phyloP scores from a whole-genome alignment of 2,797 vertebrate genomes.

The Novumbra hubbsi region DNA sequence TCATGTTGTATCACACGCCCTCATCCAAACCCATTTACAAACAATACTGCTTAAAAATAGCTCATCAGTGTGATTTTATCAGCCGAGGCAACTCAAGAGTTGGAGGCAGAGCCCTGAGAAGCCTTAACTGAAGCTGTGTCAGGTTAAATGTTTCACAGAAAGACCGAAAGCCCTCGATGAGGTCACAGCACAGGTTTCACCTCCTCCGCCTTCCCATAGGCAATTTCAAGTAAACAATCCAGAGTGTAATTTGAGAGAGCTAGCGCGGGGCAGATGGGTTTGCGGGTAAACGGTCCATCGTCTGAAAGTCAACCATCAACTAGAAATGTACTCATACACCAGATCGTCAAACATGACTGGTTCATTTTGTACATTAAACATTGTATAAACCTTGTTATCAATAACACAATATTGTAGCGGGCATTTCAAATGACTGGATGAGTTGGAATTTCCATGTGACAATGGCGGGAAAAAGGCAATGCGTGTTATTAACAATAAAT shows the following conservation, averaged over 20 bases:
- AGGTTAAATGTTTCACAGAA: constrained; percentile 21
- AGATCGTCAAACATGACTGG: neutral
- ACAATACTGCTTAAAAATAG: constrained; percentile 14
- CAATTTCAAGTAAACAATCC: neutral
- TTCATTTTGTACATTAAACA: neutral
- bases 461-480: neutral
- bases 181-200: constrained; percentile 20
- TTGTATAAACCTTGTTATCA: neutral
- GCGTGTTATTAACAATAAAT: too few species aligned
- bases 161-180: constrained; percentile 23
- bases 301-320: neutral
- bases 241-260: neutral
- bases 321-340: neutral
- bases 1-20: constrained; percentile 23
- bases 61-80: constrained; percentile 4
- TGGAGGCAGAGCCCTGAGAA: constrained; percentile 14
- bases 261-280: neutral
- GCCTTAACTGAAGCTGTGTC: constrained; percentile 7
- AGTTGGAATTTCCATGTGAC: neutral
- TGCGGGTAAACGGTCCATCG: neutral
- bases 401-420: neutral
- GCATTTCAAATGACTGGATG: neutral
- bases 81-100: neutral
- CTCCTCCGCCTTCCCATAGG: constrained; percentile 28
- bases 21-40: constrained; percentile 17